Base-by-base conservation (phyloP, 2,888 invertebrate species). In the Sycophila texana region DNA sequence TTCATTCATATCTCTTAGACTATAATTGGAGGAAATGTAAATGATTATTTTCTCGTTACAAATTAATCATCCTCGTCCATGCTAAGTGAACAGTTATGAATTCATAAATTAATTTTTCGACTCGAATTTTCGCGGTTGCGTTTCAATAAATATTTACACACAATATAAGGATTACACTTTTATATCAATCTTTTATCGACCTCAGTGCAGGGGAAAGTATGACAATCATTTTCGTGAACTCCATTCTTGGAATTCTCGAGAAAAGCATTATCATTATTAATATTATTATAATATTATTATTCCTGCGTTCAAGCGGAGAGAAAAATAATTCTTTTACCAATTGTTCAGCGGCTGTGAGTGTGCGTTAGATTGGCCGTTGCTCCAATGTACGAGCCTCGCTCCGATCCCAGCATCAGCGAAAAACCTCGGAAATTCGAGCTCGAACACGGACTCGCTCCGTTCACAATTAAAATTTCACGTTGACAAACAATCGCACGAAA, bases 121-220 rank as follows among this genome's bases (percentile, higher is more conserved):
- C 22, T 30, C 2, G 14, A 26, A 65, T 65, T 65, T 47, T 67
- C 26, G 53, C 22, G 66, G 26, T 67, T 67, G 66, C 51, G 51
- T 51, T 53, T 53, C 26, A 60, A 13, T 22, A n/a, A 16, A 20
- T 60, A 20, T 55, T 53, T 68, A 68, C 39, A 18, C 18, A 13
- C 18, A 39, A 30, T 57, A 53, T 57, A 68, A 57, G 68, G 68
- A 68, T 68, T 53, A 53, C 14, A 67, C 14, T 22, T 60, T 16
- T 60, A 22, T 26, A 14, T 60, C 10, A 5, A 60, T 14, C 14
- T 14, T 20, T 10, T 60, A 12, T 26, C 4, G 0, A 16, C 5
- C 22, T 53, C 16, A 22, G 22, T 60, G 30, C n/a, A 10, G 30
- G 61, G 14, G 39, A 61, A 61, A 39, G 30, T 10, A n/a, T n/a